A percentile compares a stretch with the other conserved stretches of the same genome.
These are phyloP conservation scores for Larimichthys polyactis DNA, from an alignment of 2,113 vertebrate species.

Conservation along the genomic window DNA sequence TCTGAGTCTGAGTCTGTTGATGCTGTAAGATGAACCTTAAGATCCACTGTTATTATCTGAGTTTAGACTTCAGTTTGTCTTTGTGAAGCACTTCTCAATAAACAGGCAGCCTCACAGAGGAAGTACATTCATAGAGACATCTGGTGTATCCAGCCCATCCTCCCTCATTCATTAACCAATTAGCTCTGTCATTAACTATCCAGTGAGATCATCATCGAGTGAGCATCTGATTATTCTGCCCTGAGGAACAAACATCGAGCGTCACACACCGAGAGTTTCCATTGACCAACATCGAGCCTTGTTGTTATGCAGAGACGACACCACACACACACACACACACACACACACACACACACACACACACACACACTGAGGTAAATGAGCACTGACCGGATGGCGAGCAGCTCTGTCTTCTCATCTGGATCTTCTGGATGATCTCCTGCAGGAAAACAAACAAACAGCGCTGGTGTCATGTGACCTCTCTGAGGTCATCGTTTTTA, in stretches of 20 bases:
- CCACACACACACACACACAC: neutral
- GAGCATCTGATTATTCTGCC: constrained; percentile 16
- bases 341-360: constrained; percentile 17
- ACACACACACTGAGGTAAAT: constrained; percentile 32
- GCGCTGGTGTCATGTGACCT: neutral
- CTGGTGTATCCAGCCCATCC: neutral
- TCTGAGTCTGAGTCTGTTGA: too few relatives aligned
- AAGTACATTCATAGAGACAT: neutral
- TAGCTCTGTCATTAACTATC: neutral
- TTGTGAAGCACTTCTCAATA: too few relatives aligned
- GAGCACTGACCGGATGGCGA: constrained; percentile 92
- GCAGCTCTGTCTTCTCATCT: constrained; percentile 89
- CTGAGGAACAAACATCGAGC: constrained; percentile 1
- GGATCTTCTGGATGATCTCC: constrained; percentile 86
- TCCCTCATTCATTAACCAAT: neutral
- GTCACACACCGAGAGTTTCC: constrained; percentile 52
- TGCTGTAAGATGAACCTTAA: too few relatives aligned
- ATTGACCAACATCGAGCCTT: neutral
- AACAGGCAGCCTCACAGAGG: neutral
- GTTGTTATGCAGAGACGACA: neutral
- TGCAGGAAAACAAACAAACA: constrained; percentile 66
- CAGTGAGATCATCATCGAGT: neutral
- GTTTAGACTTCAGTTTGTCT: too few relatives aligned
- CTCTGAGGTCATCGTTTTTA: too few relatives aligned
- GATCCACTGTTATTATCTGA: too few relatives aligned